Evolutionary conservation across 1,140 invertebrate species (phyloP).

Genomic region (Drosophila pectinifera): DNA sequence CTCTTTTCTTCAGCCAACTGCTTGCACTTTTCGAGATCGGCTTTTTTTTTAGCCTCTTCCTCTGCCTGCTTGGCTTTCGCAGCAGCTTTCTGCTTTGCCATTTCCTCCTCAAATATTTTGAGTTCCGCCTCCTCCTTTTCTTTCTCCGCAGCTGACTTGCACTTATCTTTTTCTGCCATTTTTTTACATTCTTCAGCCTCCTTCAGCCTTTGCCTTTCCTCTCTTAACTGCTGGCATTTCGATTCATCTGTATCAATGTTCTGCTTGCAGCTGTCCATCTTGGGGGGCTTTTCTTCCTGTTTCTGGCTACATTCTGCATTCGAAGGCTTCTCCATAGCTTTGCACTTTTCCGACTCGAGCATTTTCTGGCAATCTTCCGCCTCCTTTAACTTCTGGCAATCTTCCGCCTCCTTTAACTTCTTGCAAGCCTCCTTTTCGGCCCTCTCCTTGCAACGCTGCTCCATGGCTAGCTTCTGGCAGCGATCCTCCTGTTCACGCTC

Average conservation of each 20-base stretch:
- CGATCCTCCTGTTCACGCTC: slow-evolving; percentile 9
- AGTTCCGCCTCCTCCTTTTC: slow-evolving; percentile 1
- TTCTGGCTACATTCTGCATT: not conserved
- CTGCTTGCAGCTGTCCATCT: not conserved
- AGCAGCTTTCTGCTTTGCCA: not conserved
- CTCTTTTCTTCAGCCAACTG: not conserved
- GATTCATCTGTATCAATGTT: not conserved
- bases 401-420: not conserved
- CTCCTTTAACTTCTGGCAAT: slow-evolving; percentile 11
- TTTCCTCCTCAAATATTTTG: slow-evolving; percentile 9
- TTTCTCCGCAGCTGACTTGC: not conserved
- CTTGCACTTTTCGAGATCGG: slow-evolving; percentile 11
- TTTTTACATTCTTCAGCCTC: not conserved
- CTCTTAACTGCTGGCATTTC: not conserved
- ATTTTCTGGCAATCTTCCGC: not conserved
- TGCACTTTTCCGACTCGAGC: not conserved
- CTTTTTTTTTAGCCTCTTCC: slow-evolving; percentile 1
- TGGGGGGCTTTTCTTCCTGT: not conserved
- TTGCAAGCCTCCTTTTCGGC: slow-evolving; percentile 3
- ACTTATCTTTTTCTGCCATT: not conserved
- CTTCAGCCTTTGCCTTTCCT: not conserved
- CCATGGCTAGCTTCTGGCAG: not conserved
- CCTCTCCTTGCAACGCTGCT: slow-evolving; percentile 18
- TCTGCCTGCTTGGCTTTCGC: not conserved
- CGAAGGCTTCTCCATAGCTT: not conserved